phyloP scores from a whole-genome alignment of 2,113 vertebrate genomes.

The Tinamus guttatus region DNA sequence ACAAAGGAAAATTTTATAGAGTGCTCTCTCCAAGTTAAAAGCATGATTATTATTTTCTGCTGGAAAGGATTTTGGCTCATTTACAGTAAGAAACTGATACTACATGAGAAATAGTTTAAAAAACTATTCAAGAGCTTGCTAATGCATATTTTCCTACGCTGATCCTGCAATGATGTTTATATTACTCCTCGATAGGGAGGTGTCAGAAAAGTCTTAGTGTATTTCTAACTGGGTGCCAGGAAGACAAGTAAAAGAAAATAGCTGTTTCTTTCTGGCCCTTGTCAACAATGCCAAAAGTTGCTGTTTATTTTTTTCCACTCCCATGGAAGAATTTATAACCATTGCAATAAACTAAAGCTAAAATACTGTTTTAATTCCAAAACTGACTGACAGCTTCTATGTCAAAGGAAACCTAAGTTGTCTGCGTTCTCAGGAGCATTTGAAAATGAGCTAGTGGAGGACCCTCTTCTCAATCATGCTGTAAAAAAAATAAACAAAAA shows the following conservation, averaged over 20 bases:
- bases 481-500: background rate
- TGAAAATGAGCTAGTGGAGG: background rate
- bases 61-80: constrained; percentile 63
- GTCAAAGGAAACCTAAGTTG: constrained; percentile 13
- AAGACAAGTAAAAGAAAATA: constrained; percentile 65
- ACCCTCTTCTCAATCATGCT: background rate
- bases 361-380: constrained; percentile 51
- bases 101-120: constrained; percentile 59
- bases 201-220: constrained; percentile 67
- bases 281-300: constrained; percentile 53
- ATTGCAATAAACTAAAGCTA: constrained; percentile 34
- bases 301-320: constrained; percentile 49
- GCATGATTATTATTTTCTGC: constrained; percentile 67
- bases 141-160: constrained; percentile 51
- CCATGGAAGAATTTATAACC: constrained; percentile 24
- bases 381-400: constrained; percentile 43
- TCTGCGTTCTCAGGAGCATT: constrained; percentile 19
- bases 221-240: constrained; percentile 63
- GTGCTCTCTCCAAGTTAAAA: constrained; percentile 60
- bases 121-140: constrained; percentile 49
- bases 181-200: constrained; percentile 18
- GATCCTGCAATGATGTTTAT: constrained; percentile 56
- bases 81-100: constrained; percentile 59
- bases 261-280: constrained; percentile 5
- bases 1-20: constrained; percentile 48